Evolutionary conservation across 2,888 invertebrate genomes (phyloP), one percentile per base, ranked within the genome.

Genomic region (Thecocarcelia acutangulata): DNA sequence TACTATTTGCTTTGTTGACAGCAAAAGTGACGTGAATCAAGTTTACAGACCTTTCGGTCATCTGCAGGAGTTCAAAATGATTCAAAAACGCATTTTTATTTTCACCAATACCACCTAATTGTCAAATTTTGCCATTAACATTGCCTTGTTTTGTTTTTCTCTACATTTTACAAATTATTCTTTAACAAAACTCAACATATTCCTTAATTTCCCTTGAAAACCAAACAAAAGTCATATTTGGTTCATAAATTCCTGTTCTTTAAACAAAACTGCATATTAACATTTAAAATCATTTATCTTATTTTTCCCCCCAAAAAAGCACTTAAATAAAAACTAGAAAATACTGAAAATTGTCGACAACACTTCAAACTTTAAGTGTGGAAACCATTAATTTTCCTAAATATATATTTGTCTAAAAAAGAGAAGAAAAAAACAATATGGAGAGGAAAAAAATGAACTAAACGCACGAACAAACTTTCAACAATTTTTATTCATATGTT

Each of bases 311-410:
- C n/a, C 54, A 4, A 33, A 28, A 54, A 19, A 54, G 13, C 46
- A 46, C 19, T 46, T 19, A n/a, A 33, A 46, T 13, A 2, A 33
- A 33, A 37, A 17, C 42, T 46, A 54, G 46, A 48, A 11, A 28
- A 61, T 15, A 33, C 17, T 13, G 21, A 61, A 75, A 66, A 33
- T 52, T 64, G 66, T 61, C 54, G 64, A 72, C 52, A 70, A 72
- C 40, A 66, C 48, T 75, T 61, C 42, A 81, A 61, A 56, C 63
- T 66, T 68, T 48, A 66, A 81, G 76, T 73, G 54, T 61, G 54
- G 56, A 81, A 76, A 68, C 76, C 76, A 76, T 81, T 76, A 76
- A 76, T 81, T 81, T 76, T 24, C 59, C 44, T n/a, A 61, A 80
- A 75, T 59, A 56, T 68, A 40, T 80, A 66, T 37, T 75, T 58